Base-by-base conservation (phyloP, 2,888 invertebrate genomes). In the Trichogramma evanescens region DNA sequence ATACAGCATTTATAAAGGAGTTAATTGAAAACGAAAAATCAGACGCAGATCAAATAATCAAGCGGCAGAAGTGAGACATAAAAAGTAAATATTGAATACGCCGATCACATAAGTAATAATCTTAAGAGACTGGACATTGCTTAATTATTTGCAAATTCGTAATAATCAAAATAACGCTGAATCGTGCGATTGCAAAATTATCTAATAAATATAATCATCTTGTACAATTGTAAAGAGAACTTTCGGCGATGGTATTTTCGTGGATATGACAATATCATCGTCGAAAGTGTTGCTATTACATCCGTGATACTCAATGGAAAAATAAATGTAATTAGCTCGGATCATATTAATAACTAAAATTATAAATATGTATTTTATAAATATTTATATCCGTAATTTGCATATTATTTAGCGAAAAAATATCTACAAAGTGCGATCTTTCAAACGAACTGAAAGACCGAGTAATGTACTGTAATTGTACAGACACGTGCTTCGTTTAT, bases 1-100 rank as follows among this genome's bases (percentile, higher is more conserved):
- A 52, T 68, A 65, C 58, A 68, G 66, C 51, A 57, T 63, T 62
- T 68, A 67, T 64, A 67, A 66, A 67, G 66, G 68, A 65, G 66
- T 67, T 69, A 66, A 62, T 63, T 50, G 63, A 62, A 67, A 66
- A 59, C 54, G 26, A 2, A 50, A 50, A 57, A 51, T 42, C 45
- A 13, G 13, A 46, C 26, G 41, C 8, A 39, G 7, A 46, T 7
- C 9, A 50, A 62, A 60, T 38, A 51, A 53, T 45, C 41, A 44
- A 54, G 52, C 13, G 55, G 40, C 50, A 50, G 50, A 48, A 54
- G 48, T 55, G 58, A 62, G 48, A 56, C 43, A 52, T 58, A 58
- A 53, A 38, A 43, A 41, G 48, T 43, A 44, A 41, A 48, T 51
- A 54, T 48, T 46, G 40, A 56, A 54, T 38, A 57, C 7, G 54